These are phyloP conservation scores for Pandemis cinnamomeana DNA, from an alignment of 2,888 invertebrate species.

Conservation along the genomic window DNA sequence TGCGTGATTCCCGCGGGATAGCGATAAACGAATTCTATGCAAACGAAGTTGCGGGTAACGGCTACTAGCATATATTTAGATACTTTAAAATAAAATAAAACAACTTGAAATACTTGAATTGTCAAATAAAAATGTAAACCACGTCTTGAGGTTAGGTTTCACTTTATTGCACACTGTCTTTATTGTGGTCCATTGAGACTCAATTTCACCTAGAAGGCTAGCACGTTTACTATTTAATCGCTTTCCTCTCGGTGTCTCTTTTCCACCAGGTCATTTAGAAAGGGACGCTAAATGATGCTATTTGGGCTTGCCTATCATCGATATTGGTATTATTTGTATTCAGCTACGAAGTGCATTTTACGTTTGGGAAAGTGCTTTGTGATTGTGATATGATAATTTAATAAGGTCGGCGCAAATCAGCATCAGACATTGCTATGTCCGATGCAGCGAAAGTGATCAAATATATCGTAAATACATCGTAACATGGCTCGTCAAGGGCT, in stretches of 20 bases:
- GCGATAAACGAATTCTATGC: too few species aligned
- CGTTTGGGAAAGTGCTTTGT: slow-evolving; percentile 2
- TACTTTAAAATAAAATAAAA: too few species aligned
- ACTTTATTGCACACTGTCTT: slow-evolving; percentile 29
- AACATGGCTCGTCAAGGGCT: too few species aligned
- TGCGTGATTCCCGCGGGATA: too few species aligned
- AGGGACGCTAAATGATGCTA: background rate
- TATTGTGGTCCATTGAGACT: slow-evolving; percentile 37
- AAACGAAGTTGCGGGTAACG: too few species aligned
- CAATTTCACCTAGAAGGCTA: slow-evolving; percentile 28
- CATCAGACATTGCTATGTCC: too few species aligned
- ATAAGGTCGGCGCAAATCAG: too few species aligned
- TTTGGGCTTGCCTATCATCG: background rate
- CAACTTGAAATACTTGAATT: slow-evolving; percentile 21
- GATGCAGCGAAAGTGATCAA: too few species aligned
- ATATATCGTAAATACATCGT: too few species aligned
- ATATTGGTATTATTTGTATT: slow-evolving; percentile 1
- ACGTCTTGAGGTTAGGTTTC: slow-evolving; percentile 35
- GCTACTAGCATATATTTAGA: too few species aligned
- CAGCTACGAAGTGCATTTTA: background rate
- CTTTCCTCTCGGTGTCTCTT: background rate
- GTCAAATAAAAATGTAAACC: slow-evolving; percentile 33
- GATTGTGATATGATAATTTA: slow-evolving; percentile 4
- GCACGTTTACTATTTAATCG: background rate
- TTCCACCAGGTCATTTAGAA: background rate